These are phyloP conservation scores for Scaptomyza montana DNA, from an alignment of 1,140 invertebrate genomes.

Conservation along the genomic window DNA sequence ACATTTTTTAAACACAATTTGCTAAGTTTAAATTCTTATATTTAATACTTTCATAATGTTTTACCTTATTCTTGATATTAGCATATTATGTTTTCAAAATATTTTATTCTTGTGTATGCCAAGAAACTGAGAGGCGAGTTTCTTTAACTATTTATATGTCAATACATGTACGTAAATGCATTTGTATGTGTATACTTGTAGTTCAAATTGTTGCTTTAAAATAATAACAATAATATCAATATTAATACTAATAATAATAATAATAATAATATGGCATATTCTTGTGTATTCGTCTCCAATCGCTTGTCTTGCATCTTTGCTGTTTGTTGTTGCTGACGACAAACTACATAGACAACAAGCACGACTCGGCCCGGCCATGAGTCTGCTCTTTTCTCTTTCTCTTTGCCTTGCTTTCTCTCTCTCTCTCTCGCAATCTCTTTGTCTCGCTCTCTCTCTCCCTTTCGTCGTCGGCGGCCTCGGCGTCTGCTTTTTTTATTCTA, in stretches of 20 bases:
- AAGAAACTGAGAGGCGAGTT: no score
- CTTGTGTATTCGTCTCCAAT: slow-evolving; percentile 25
- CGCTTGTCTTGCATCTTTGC: background rate
- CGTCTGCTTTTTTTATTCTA: slow-evolving; percentile 66
- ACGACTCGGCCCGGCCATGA: slow-evolving; percentile 25
- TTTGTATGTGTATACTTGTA: slow-evolving; percentile 1
- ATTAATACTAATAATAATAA: slow-evolving; percentile 49
- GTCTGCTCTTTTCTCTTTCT: background rate
- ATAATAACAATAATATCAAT: slow-evolving; percentile 73
- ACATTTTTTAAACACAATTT: no score
- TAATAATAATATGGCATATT: slow-evolving; percentile 60
- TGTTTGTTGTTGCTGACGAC: slow-evolving; percentile 32
- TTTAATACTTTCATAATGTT: no score
- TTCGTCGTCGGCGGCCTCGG: slow-evolving; percentile 40
- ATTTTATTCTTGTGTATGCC: background rate
- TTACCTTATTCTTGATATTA: no score
- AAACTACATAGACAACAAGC: slow-evolving; percentile 52
- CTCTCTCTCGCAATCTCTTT: no score
- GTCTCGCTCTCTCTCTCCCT: background rate
- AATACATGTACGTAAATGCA: background rate
- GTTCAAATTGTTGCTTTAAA: slow-evolving; percentile 64
- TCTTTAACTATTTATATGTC: background rate
- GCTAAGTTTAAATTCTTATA: no score
- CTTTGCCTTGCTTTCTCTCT: background rate
- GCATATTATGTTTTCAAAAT: background rate